Evolutionary conservation across 2,888 invertebrate genomes (phyloP).

Genomic region (Deilephila porcellus): DNA sequence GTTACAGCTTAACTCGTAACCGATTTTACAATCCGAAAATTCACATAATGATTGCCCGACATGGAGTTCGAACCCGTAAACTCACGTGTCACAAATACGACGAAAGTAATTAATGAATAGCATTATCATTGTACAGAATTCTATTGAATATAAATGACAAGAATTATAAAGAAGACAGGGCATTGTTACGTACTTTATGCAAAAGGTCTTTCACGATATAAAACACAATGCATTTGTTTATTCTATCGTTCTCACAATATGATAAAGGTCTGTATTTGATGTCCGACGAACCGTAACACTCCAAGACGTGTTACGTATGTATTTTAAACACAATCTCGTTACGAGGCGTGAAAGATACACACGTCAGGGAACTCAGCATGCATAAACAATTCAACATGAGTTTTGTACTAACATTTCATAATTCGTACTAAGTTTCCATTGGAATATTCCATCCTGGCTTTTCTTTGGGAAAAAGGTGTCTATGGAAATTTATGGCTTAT

Average conservation of each 20-base stretch:
- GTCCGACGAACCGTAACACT: background rate
- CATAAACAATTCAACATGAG: background rate
- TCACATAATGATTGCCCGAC: background rate
- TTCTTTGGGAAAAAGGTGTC: too few relatives aligned
- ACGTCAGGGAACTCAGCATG: background rate
- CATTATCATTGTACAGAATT: too few relatives aligned
- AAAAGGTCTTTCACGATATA: conserved; percentile 1
- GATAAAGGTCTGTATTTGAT: conserved; percentile 2
- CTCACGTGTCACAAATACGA: too few relatives aligned
- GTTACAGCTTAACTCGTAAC: too few relatives aligned
- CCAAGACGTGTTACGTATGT: background rate
- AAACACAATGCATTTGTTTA: conserved; percentile 9
- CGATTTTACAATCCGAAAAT: too few relatives aligned
- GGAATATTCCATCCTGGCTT: too few relatives aligned
- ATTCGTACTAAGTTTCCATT: too few relatives aligned
- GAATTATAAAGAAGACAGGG: background rate
- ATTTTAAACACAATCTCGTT: conserved; percentile 5
- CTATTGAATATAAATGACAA: background rate
- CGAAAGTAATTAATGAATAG: too few relatives aligned
- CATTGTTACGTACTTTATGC: background rate
- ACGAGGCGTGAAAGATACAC: background rate
- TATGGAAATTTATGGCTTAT: too few relatives aligned
- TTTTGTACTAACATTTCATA: background rate
- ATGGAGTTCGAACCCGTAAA: background rate
- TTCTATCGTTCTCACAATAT: conserved; percentile 10